A percentile compares a stretch with the other conserved stretches of the same genome.
Evolutionary conservation across 2,797 vertebrate species (phyloP).

Genomic region (Monodelphis domestica): DNA sequence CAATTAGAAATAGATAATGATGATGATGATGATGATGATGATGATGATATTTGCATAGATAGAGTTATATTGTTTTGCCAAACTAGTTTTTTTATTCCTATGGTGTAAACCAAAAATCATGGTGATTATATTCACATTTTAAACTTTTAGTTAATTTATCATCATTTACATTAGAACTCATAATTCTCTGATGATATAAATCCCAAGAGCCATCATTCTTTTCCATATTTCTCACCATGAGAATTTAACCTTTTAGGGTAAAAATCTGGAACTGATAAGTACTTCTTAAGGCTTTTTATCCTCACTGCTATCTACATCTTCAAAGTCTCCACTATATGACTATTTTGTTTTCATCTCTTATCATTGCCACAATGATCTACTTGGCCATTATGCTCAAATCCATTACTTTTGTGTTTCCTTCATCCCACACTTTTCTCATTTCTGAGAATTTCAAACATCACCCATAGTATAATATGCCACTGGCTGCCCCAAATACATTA

Average conservation of each 20-base stretch:
- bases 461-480: background rate
- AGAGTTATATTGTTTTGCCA: background rate
- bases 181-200: background rate
- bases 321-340: background rate
- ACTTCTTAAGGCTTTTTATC: background rate
- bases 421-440: background rate
- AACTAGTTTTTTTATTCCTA: background rate
- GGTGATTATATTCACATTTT: background rate
- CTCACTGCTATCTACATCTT: background rate
- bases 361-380: background rate
- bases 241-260: background rate
- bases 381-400: background rate
- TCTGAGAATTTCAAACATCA: background rate
- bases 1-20: background rate
- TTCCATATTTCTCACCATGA: background rate
- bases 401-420: background rate
- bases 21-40: too few species aligned
- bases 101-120: background rate
- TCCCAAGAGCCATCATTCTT: background rate
- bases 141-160: background rate
- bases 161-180: background rate
- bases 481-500: background rate
- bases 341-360: background rate
- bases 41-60: background rate
- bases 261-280: background rate